Evolutionary conservation across 2,113 vertebrate species (phyloP).

Genomic region (Oenanthe oenanthe): DNA sequence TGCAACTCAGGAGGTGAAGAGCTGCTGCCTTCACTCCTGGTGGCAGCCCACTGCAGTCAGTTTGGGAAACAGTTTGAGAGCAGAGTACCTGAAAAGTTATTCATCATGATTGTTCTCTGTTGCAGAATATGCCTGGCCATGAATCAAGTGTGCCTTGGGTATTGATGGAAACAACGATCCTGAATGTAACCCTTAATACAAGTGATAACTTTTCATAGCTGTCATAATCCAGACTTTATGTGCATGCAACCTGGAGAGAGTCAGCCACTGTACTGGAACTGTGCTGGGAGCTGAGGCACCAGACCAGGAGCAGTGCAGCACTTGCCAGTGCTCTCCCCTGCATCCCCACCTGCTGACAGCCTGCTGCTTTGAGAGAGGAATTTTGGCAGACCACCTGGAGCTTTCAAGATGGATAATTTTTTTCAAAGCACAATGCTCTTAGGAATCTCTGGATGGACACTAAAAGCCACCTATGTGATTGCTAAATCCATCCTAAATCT

Average conservation of each 20-base stretch:
- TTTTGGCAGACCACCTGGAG: neutral
- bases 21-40: neutral
- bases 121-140: slow-evolving; percentile 75
- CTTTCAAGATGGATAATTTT: neutral
- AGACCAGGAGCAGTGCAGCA: neutral
- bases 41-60: neutral
- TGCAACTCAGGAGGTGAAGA: neutral
- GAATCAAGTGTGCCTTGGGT: slow-evolving; percentile 73
- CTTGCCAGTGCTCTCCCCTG: neutral
- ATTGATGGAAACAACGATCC: slow-evolving; percentile 44
- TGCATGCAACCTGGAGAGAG: neutral
- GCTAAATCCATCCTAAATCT: slow-evolving; percentile 5
- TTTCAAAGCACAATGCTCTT: neutral
- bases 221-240: neutral
- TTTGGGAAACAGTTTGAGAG: neutral
- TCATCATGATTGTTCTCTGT: neutral
- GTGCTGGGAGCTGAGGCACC: neutral
- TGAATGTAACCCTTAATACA: neutral
- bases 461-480: neutral
- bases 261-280: neutral
- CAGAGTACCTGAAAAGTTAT: neutral
- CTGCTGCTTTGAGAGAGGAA: neutral
- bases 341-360: neutral
- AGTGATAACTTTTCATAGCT: neutral
- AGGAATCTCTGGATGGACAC: slow-evolving; percentile 3